Conservation (phyloP, 2,797 vertebrate genomes). For the Parauchenoglanis ngamensis region DNA sequence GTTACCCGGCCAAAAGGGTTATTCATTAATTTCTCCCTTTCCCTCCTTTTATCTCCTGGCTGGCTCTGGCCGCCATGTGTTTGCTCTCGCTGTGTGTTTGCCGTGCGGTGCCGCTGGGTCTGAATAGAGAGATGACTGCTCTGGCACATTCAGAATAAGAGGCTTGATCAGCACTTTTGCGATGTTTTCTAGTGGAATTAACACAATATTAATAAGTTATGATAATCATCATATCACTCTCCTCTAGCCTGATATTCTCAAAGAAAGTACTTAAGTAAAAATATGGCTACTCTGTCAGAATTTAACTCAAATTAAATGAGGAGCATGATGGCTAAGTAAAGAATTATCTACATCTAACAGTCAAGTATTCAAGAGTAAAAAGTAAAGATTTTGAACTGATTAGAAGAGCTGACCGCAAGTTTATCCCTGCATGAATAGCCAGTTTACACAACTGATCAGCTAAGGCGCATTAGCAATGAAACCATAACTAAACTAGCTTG, state of each 20-base stretch:
- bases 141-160: slow-evolving; percentile 16
- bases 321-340: too few relatives aligned
- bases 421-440: not conserved
- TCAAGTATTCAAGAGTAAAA: too few relatives aligned
- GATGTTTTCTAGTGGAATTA: not conserved
- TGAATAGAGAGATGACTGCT: slow-evolving; percentile 31
- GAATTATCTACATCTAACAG: too few relatives aligned
- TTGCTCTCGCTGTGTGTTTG: slow-evolving; percentile 44
- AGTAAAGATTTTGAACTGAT: too few relatives aligned
- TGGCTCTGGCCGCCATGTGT: slow-evolving; percentile 22
- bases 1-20: slow-evolving; percentile 45
- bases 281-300: not conserved
- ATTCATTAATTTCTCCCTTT: slow-evolving; percentile 57
- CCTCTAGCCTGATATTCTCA: not conserved
- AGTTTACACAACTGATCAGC: not conserved
- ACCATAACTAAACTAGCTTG: too few relatives aligned
- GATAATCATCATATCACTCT: not conserved
- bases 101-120: slow-evolving; percentile 37
- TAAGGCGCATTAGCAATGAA: not conserved
- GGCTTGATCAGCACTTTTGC: not conserved
- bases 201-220: not conserved
- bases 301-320: not conserved
- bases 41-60: slow-evolving; percentile 49
- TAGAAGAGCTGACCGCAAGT: not conserved
- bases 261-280: too few relatives aligned